These are phyloP conservation scores for Orthosia incerta DNA, from an alignment of 2,888 invertebrate species.

Conservation along the genomic window DNA sequence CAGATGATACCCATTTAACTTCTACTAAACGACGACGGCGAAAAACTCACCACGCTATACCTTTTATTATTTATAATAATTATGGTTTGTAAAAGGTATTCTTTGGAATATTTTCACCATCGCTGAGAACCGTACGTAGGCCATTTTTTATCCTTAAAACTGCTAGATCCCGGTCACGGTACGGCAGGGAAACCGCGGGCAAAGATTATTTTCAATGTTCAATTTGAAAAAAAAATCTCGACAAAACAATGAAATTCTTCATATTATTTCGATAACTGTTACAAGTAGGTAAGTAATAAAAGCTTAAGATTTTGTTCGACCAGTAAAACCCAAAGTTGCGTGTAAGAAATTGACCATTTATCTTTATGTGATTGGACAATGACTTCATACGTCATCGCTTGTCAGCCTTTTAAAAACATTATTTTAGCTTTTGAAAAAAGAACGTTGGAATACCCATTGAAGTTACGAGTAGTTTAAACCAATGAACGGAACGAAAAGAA, in stretches of 20 bases:
- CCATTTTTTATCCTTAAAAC: no score
- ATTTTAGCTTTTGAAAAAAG: constrained; percentile 25
- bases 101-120: no score
- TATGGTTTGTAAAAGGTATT: no score
- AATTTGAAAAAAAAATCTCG: not conserved
- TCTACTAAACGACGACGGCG: not conserved
- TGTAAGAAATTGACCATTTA: constrained; percentile 63
- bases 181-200: not conserved
- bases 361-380: constrained; percentile 63
- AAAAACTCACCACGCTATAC: no score
- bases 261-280: constrained; percentile 22
- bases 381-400: constrained; percentile 66
- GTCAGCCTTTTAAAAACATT: constrained; percentile 31
- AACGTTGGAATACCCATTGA: constrained; percentile 2
- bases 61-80: no score
- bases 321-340: constrained; percentile 29
- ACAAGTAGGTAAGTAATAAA: constrained; percentile 18
- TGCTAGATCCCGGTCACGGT: no score
- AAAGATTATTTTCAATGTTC: not conserved
- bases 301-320: constrained; percentile 1
- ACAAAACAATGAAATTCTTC: not conserved
- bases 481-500: not conserved
- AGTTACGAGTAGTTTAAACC: not conserved
- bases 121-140: no score
- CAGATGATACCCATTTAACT: constrained; percentile 28